These are phyloP conservation scores for Aradophagus sp. DNA, from an alignment of 1,140 invertebrate genomes.

Conservation along the genomic window DNA sequence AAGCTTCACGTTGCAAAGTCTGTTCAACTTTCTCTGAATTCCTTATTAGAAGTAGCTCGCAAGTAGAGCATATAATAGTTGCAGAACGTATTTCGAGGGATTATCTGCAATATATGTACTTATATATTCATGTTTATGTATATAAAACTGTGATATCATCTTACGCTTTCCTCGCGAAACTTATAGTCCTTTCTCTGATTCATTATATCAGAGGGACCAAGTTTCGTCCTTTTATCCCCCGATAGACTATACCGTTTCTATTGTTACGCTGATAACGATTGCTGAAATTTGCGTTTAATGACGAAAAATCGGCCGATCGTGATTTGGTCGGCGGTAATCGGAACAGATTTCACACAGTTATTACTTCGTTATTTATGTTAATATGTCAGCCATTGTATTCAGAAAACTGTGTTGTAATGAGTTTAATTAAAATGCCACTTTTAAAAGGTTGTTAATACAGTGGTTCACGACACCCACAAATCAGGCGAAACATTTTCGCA, in stretches of 20 bases:
- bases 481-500: constrained; percentile 32
- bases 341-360: constrained; percentile 43
- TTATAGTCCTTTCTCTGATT: constrained; percentile 30
- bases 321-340: constrained; percentile 15
- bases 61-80: constrained; percentile 1
- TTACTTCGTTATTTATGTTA: constrained; percentile 52
- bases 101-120: constrained; percentile 23
- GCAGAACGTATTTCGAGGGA: constrained; percentile 20
- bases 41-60: constrained; percentile 8
- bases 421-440: constrained; percentile 54
- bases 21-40: constrained; percentile 32
- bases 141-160: not conserved
- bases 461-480: constrained; percentile 27
- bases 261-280: constrained; percentile 17
- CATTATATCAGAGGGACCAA: constrained; percentile 19
- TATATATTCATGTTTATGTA: constrained; percentile 2
- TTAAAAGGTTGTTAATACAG: constrained; percentile 44
- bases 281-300: constrained; percentile 12
- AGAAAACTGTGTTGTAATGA: constrained; percentile 26
- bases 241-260: constrained; percentile 24
- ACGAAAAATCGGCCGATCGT: constrained; percentile 11
- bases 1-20: constrained; percentile 8
- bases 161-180: constrained; percentile 19
- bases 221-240: constrained; percentile 35
- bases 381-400: constrained; percentile 45